Evolutionary conservation across 2,888 invertebrate genomes (phyloP).

Genomic region (Allolobophora icterica): DNA sequence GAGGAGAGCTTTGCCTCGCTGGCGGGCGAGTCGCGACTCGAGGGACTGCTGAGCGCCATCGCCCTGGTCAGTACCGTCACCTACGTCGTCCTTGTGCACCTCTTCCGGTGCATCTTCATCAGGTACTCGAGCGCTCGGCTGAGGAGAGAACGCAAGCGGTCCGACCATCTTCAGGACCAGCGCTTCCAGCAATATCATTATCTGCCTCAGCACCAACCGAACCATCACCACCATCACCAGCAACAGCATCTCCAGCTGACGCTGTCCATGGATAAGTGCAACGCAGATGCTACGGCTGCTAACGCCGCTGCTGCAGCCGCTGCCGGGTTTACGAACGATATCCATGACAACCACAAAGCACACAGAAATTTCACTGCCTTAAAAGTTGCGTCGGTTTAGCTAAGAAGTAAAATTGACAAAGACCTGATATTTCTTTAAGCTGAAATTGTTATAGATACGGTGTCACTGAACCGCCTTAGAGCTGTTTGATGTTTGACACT

Average conservation of each 20-base stretch:
- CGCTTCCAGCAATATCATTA: slow-evolving; percentile 29
- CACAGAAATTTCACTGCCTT: slow-evolving; percentile 38
- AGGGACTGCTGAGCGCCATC: slow-evolving; percentile 32
- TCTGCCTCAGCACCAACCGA: slow-evolving; percentile 24
- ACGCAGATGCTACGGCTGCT: neutral
- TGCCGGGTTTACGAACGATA: neutral
- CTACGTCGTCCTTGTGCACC: slow-evolving; percentile 43
- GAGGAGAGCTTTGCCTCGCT: neutral
- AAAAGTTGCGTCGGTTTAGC: slow-evolving; percentile 41
- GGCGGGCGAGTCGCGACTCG: neutral
- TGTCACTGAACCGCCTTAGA: neutral
- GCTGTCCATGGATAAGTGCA: neutral
- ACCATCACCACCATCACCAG: slow-evolving; percentile 32
- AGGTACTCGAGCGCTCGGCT: slow-evolving; percentile 42
- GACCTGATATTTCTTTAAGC: neutral
- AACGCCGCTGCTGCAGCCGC: neutral
- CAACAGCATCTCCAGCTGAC: slow-evolving; percentile 13
- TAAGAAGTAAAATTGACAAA: neutral
- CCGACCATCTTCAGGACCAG: slow-evolving; percentile 2
- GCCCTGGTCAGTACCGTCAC: slow-evolving; percentile 38
- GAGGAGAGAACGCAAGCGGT: slow-evolving; percentile 40
- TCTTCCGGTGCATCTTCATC: slow-evolving; percentile 44
- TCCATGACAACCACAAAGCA: slow-evolving; percentile 3
- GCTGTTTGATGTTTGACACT: neutral
- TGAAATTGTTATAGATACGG: neutral